Evolutionary conservation across 2,888 invertebrate genomes (phyloP), one percentile per base, ranked within the genome.

Genomic region (Plebejus anna): DNA sequence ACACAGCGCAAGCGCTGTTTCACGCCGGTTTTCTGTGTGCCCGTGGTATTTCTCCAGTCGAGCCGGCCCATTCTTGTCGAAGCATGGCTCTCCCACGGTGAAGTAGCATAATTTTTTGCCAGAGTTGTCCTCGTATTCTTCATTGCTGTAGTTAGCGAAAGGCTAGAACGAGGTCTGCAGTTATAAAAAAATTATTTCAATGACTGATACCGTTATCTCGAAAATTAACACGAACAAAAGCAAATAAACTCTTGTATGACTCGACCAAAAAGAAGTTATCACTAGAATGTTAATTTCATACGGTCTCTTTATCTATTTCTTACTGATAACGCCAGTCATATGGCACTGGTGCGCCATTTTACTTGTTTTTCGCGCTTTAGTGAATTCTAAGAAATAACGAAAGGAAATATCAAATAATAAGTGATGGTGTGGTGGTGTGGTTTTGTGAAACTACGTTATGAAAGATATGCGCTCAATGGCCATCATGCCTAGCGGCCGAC

Each of bases 261-360:
- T 86, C 84, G 82, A 82, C 81, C 85, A 84, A 85, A 80, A 84
- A 83, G 81, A 78, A 86, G 82, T 89, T 91, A 91, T 89, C 89
- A 86, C 81, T 80, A 81, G 81, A 83, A 81, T 85, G 89, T 85
- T 92, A 91, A 91, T 91, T 92, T 90, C 88, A 86, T 83, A 84
- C 85, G 88, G 83, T 87, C 86, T 87, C 85, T 88, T 87, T 91
- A 92, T 86, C 84, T 84, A 86, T 88, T 90, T 88, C 88, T 87
- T 85, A 81, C 78, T 82, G 92, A 92, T 92, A 91, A 92, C 92
- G 91, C 80, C 84, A 85, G 90, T 92, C 91, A 91, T 92, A 91
- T 88, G 92, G 88, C 83, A 84, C 83, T 82, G 80, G 82, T 84
- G 84, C 86, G 87, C 86, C 87, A 86, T 85, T 83, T 85, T 82